These are phyloP conservation scores for Microtus oregoni DNA, from an alignment of 2,113 vertebrate species.

Conservation along the genomic window DNA sequence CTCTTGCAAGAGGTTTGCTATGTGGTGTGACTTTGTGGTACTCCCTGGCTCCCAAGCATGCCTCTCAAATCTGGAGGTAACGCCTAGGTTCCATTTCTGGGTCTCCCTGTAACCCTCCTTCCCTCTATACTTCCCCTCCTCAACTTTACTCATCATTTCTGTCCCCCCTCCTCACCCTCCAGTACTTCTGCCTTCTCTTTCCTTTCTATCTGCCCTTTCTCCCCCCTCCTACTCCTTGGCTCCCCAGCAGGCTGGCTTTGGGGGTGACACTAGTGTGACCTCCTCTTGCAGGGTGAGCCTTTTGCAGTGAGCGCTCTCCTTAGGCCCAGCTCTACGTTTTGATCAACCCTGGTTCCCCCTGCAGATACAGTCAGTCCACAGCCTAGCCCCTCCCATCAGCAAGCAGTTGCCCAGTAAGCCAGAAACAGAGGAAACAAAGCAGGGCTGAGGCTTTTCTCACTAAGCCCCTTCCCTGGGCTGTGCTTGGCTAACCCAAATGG, in stretches of 20 bases:
- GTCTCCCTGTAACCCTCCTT: neutral
- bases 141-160: fast-evolving
- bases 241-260: neutral
- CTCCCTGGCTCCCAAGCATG: neutral
- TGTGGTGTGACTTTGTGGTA: neutral
- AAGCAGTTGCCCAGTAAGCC: neutral
- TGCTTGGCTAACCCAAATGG: constrained; percentile 18
- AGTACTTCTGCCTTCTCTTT: neutral
- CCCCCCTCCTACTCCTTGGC: neutral
- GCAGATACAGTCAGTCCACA: neutral
- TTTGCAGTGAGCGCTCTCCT: neutral
- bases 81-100: neutral
- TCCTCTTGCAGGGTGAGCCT: neutral
- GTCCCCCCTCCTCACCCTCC: too few relatives aligned
- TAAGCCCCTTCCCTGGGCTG: neutral
- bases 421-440: neutral
- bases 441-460: fast-evolving
- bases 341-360: fast-evolving
- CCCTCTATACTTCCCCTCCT: too few relatives aligned
- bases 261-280: neutral
- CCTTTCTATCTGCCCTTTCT: too few relatives aligned
- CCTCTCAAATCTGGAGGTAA: neutral
- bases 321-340: neutral
- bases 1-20: neutral
- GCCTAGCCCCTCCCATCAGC: neutral